These are phyloP conservation scores for Callithrix jacchus DNA, from an alignment of 2,113 vertebrate species.

Conservation along the genomic window DNA sequence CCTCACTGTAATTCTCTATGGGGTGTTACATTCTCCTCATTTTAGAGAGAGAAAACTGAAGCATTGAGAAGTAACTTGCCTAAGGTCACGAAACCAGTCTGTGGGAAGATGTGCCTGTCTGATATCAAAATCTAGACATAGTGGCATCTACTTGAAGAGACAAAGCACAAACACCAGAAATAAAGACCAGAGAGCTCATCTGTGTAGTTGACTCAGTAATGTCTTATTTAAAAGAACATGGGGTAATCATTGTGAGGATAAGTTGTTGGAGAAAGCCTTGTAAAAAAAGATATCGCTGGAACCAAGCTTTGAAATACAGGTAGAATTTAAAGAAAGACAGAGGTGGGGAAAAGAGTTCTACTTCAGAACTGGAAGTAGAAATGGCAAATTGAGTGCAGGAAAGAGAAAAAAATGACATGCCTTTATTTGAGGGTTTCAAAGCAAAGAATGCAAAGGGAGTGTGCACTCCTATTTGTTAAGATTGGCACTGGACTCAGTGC, in stretches of 20 bases:
- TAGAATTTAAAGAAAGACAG: not conserved
- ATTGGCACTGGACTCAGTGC: not conserved
- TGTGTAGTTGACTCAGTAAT: not conserved
- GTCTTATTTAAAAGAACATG: not conserved
- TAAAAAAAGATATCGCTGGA: not conserved
- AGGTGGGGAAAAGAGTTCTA: not conserved
- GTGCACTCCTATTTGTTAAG: not conserved
- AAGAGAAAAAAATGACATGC: not conserved
- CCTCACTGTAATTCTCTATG: not conserved
- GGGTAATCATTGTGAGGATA: not conserved
- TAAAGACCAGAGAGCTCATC: not conserved
- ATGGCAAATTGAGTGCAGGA: not conserved
- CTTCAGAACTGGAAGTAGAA: not conserved
- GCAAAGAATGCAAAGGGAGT: not conserved
- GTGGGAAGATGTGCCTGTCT: not conserved
- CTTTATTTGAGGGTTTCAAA: not conserved
- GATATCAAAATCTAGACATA: not conserved
- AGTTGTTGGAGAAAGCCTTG: not conserved
- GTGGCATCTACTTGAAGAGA: not conserved
- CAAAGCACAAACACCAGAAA: not conserved
- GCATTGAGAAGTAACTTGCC: not conserved
- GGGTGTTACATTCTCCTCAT: not conserved
- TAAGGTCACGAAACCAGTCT: not conserved
- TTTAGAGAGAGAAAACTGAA: not conserved
- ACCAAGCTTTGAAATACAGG: not conserved